These are phyloP conservation scores for Lissocephala sabroskyi DNA, from an alignment of 2,888 invertebrate genomes.

Conservation along the genomic window DNA sequence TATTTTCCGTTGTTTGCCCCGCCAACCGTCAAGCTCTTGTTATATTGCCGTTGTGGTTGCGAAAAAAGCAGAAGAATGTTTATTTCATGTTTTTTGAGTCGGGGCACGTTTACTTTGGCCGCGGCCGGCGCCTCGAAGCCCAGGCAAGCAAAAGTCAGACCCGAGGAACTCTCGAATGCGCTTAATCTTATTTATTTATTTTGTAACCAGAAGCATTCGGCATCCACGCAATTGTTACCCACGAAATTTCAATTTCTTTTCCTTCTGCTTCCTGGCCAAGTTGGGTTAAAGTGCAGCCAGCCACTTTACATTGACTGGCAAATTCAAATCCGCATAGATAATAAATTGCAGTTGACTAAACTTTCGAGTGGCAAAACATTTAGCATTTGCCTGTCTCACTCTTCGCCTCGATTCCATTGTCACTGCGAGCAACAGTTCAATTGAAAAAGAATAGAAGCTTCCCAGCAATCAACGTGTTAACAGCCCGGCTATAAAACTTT, in stretches of 20 bases:
- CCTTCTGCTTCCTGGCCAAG: too few relatives aligned
- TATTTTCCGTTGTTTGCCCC: conserved; percentile 17
- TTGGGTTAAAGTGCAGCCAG: too few relatives aligned
- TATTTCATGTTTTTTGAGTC: conserved; percentile 59
- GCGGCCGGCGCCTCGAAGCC: conserved; percentile 14
- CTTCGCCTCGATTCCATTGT: background rate
- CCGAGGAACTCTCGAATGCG: conserved; percentile 28
- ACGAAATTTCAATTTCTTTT: too few relatives aligned
- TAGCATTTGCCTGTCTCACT: background rate
- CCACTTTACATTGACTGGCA: too few relatives aligned
- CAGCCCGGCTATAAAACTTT: conserved; percentile 50
- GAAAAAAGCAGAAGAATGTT: conserved; percentile 45
- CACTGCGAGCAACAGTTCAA: conserved; percentile 22
- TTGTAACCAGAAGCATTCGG: too few relatives aligned
- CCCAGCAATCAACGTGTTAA: conserved; percentile 56
- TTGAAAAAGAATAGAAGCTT: too few relatives aligned
- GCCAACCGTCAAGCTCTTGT: too few relatives aligned
- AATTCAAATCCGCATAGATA: too few relatives aligned
- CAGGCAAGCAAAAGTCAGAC: too few relatives aligned
- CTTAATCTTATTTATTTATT: conserved; percentile 64
- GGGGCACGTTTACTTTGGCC: conserved; percentile 35
- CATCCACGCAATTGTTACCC: too few relatives aligned
- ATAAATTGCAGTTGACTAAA: conserved; percentile 1
- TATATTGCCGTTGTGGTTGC: conserved; percentile 10
- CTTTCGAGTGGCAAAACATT: conserved; percentile 9